Base-by-base conservation (phyloP, 2,113 vertebrate genomes). In the Chlamydotis undulata region DNA sequence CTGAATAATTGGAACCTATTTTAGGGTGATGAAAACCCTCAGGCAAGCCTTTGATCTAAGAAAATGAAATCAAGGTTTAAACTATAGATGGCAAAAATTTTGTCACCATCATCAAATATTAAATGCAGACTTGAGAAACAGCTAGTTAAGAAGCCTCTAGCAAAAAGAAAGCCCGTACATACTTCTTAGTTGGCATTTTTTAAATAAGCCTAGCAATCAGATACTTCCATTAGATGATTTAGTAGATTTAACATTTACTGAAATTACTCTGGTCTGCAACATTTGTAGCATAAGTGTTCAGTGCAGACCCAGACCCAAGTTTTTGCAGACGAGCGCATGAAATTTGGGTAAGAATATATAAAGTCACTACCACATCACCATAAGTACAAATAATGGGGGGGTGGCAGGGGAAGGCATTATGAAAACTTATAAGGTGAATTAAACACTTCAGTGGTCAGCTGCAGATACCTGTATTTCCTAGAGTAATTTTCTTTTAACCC, bases 1-100 rank as follows among this genome's bases (percentile, higher is more conserved):
- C 76, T 5, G 99, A 99, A 90, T 99, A 99, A 97, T 99, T 99
- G 53, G 99, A 99, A 33, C 99, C 99, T 91, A 99, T 99, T 95
- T 99, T 99, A 82, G 99, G 98, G 89, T 98, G 93, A 43, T 97
- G 95, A 97, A 99, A 99, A 35, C 98, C 99, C 77, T 99, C 99
- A 39, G 99, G 99, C 52, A 99, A 98, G 45, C 99, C 99, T 98
- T 99, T 99, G 70, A 99, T 99, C 99, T 99, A 97, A 37, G 68
- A 90, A 96, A 97, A 80, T 37, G 89, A 94, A 96, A 93, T 78
- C 24, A 79, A 53, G 2, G 10, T 82, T 93, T 96, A 60, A 80
- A 86, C 29, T 65, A 77, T 12, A 67, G 49, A 45, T 45, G 37
- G 65, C 22, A 89, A 52, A 90, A 91, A 18, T 55, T 69, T 68